Percentiles rank a stretch among this genome's conserved stretches.
phyloP scores from a whole-genome alignment of 1,140 invertebrate genomes.

The Macrobrachium rosenbergii region DNA sequence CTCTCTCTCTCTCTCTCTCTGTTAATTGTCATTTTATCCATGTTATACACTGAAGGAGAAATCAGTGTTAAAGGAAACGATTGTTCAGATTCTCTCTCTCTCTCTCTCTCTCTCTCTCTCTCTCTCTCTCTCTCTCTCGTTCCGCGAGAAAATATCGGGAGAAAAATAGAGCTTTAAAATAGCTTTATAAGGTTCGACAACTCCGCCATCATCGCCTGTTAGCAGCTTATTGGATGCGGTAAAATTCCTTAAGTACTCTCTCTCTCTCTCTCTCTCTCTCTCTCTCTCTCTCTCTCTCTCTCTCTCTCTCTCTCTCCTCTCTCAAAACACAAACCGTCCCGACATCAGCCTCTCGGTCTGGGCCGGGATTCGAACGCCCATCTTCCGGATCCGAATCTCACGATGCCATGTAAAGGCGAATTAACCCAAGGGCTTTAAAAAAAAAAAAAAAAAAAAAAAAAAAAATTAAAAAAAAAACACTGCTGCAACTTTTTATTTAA shows the following conservation, averaged over 20 bases:
- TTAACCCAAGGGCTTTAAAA: not conserved
- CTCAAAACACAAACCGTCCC: too few relatives aligned
- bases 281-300: not conserved
- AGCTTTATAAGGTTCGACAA: not conserved
- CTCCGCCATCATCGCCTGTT: not conserved
- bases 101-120: not conserved
- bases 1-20: slow-evolving; percentile 1
- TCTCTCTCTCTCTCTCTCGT: not conserved
- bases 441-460: not conserved
- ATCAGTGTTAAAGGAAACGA: not conserved
- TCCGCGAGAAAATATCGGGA: too few relatives aligned
- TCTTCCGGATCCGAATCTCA: too few relatives aligned
- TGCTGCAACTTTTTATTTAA: too few relatives aligned
- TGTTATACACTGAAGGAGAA: not conserved
- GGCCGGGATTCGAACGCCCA: too few relatives aligned
- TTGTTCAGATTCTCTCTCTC: too few relatives aligned
- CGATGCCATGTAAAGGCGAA: not conserved
- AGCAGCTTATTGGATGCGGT: too few relatives aligned
- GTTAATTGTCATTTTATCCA: not conserved
- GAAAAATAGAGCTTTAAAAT: too few relatives aligned
- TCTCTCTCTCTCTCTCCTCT: not conserved
- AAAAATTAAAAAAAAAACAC: not conserved
- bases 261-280: not conserved
- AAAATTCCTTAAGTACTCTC: too few relatives aligned
- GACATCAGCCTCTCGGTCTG: too few relatives aligned